Conservation (phyloP, 2,113 vertebrate species). For the Hyperopisus bebe region DNA sequence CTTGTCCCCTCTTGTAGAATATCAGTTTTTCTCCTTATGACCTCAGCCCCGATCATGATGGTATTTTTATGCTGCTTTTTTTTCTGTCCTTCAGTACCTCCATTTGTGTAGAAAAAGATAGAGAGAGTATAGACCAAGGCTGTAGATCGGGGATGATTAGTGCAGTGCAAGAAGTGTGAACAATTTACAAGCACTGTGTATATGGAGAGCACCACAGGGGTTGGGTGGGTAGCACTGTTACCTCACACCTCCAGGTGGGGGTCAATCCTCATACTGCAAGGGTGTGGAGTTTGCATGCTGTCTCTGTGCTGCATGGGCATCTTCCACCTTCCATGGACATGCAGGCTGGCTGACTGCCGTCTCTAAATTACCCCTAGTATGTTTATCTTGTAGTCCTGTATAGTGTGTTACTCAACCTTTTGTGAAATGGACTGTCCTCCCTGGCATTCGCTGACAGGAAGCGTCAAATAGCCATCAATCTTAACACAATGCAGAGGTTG, state of each 20-base stretch:
- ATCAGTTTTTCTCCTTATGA: background rate
- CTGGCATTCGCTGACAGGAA: no score
- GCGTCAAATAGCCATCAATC: no score
- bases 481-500: no score
- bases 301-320: background rate
- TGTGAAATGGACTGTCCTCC: no score
- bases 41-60: background rate
- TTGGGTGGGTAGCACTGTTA: background rate
- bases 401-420: no score
- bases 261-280: background rate
- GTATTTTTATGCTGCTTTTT: background rate
- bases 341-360: no score
- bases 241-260: background rate
- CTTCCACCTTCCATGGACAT: no score
- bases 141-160: background rate
- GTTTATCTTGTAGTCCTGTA: no score
- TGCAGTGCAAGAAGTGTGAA: background rate
- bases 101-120: background rate
- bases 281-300: background rate
- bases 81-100: background rate
- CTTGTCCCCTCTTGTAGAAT: background rate
- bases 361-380: no score
- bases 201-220: background rate
- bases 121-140: background rate
- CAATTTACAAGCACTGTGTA: background rate